Percentiles rank a stretch among this genome's conserved stretches.
Conservation (phyloP, 2,888 invertebrate species). For the Hetaerina titia region DNA sequence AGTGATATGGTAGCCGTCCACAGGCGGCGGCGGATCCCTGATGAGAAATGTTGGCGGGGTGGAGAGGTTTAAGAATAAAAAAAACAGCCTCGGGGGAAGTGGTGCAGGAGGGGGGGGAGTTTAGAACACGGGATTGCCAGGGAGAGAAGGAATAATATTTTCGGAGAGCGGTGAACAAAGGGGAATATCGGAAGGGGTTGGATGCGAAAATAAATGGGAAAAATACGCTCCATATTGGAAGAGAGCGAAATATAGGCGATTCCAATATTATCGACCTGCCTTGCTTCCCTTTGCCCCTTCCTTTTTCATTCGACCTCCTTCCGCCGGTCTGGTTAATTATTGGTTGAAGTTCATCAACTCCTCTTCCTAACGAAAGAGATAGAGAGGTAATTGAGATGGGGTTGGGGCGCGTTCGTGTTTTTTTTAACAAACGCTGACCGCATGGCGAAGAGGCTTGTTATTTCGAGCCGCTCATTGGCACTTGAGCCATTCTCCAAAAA, state of each 20-base stretch:
- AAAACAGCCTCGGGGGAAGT: background rate
- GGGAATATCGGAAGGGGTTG: background rate
- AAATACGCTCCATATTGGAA: background rate
- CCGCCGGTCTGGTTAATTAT: background rate
- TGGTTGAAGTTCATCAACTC: background rate
- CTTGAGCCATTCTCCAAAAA: too few relatives aligned
- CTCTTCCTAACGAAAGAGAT: background rate
- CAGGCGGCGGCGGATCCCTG: background rate
- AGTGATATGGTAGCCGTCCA: background rate
- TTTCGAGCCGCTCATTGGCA: background rate
- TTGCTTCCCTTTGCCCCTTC: background rate
- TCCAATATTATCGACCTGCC: background rate
- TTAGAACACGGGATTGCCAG: background rate
- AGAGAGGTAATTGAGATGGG: background rate
- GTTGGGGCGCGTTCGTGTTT: background rate
- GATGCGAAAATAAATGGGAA: background rate
- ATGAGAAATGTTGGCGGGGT: background rate
- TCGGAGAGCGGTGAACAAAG: background rate
- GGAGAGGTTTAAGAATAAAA: background rate
- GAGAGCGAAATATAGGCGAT: background rate
- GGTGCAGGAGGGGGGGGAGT: background rate
- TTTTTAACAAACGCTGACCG: background rate
- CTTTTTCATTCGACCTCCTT: background rate
- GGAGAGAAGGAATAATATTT: conserved; percentile 13
- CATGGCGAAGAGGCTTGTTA: background rate